Percentiles rank a stretch among this genome's conserved stretches.
These are phyloP conservation scores for Horisme vitalbata DNA, from an alignment of 2,888 invertebrate genomes.

Conservation along the genomic window DNA sequence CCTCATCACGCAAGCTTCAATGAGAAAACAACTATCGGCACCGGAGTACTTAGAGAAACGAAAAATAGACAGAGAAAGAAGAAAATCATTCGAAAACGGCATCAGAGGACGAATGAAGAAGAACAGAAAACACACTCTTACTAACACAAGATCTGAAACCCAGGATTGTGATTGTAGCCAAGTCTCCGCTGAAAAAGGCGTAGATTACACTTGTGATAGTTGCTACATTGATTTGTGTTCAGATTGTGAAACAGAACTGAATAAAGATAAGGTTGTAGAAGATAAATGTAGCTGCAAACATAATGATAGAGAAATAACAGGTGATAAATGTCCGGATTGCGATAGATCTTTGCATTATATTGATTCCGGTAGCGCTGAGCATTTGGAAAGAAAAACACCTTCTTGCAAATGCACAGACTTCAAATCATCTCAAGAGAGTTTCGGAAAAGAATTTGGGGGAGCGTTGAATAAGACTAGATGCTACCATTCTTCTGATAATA, in stretches of 20 bases:
- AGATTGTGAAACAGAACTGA: constrained; percentile 68
- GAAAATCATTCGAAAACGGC: constrained; percentile 85
- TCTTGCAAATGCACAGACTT: constrained; percentile 73
- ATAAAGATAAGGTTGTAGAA: constrained; percentile 52
- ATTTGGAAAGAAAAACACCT: constrained; percentile 61
- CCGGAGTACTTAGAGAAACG: constrained; percentile 95
- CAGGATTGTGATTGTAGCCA: constrained; percentile 69
- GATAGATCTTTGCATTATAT: constrained; percentile 70
- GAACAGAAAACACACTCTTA: constrained; percentile 70
- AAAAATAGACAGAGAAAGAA: constrained; percentile 87
- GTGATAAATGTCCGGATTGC: constrained; percentile 70
- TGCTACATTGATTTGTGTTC: constrained; percentile 74
- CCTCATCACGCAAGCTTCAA: constrained; percentile 80
- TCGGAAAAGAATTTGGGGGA: constrained; percentile 62
- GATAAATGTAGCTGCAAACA: constrained; percentile 60
- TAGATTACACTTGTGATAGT: constrained; percentile 70
- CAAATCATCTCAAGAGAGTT: constrained; percentile 75
- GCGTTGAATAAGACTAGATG: constrained; percentile 69
- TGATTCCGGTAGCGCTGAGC: constrained; percentile 68
- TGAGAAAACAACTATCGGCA: constrained; percentile 90
- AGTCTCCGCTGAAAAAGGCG: constrained; percentile 68
- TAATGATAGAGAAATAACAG: constrained; percentile 46
- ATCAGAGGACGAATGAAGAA: constrained; percentile 84
- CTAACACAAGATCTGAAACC: constrained; percentile 51
- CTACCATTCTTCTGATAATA: constrained; percentile 76